Base-by-base conservation (phyloP, 2,888 invertebrate species). In the Drosophila tripunctata region DNA sequence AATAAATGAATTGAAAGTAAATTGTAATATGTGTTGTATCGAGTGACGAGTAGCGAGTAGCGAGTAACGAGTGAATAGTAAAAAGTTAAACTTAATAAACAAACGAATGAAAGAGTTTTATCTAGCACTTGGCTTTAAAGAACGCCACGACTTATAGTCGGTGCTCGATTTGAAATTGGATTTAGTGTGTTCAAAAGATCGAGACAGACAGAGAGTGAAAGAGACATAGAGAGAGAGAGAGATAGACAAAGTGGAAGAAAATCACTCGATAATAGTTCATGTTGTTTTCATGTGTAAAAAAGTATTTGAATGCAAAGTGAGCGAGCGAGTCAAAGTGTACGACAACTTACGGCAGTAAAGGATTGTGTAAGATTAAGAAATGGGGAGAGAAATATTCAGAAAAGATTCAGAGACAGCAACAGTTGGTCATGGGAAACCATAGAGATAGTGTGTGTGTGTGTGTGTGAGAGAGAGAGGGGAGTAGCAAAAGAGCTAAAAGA, bases 261-360 rank as follows among this genome's bases (percentile, higher is more conserved):
- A 52, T 56, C 62, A 70, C 78, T 81, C 60, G 52, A 58, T 52
- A 21, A 61, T 48, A 50, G 30, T 33, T 31, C n/a, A 44, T 30
- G 43, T 47, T 31, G 4, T 47, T n/a, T 6, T 8, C 31, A n/a
- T 33, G 12, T 68, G 10, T 52, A 30, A 7, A 43, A 56, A 57
- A 61, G 67, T 75, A 64, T 51, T 63, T 15, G 21, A 64, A 83
- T 76, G 77, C 78, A 78, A 68, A 61, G 68, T 73, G 64, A 75
- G 72, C 62, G 74, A 83, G 36, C 52, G 81, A 84, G 55, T 64
- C 41, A 74, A 74, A 62, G 75, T 84, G 83, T 86, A 74, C 56
- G 75, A 84, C 68, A 81, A 65, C 65, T 80, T 67, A 67, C 74
- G 50, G 56, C 62, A 62, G 58, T 55, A 64, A 52, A 48, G 50